These are phyloP conservation scores for Leucania comma DNA, from an alignment of 2,888 invertebrate species.

Conservation along the genomic window DNA sequence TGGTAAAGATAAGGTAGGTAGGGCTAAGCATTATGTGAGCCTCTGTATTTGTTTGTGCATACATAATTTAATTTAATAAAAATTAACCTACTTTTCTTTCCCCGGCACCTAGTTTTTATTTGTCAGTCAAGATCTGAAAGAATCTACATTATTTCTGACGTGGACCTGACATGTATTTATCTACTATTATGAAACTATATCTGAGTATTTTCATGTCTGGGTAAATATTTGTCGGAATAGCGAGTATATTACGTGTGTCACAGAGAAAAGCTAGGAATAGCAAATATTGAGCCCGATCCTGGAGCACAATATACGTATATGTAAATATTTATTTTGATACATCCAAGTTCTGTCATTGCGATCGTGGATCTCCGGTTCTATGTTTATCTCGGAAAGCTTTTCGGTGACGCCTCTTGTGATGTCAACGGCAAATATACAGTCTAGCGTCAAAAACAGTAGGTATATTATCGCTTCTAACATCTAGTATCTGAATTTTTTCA, in stretches of 20 bases:
- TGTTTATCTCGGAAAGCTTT: conserved; percentile 33
- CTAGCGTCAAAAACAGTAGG: neutral
- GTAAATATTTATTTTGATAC: conserved; percentile 43
- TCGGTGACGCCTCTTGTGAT: conserved; percentile 2
- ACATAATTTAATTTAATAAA: too few species aligned
- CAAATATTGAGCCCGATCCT: conserved; percentile 48
- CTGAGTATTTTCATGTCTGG: conserved; percentile 35
- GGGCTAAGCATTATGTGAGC: too few species aligned
- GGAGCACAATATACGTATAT: conserved; percentile 20
- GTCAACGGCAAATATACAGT: conserved; percentile 15
- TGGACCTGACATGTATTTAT: conserved; percentile 36
- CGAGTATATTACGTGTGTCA: conserved; percentile 28
- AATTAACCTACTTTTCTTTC: neutral
- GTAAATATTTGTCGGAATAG: conserved; percentile 51
- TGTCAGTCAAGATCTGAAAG: conserved; percentile 55
- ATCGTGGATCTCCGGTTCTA: conserved; percentile 12
- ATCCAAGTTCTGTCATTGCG: conserved; percentile 25
- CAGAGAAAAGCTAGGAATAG: conserved; percentile 38
- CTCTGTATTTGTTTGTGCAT: too few species aligned
- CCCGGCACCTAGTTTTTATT: conserved; percentile 62
- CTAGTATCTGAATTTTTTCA: neutral
- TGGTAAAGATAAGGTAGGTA: too few species aligned
- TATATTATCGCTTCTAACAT: neutral
- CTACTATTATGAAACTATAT: neutral
- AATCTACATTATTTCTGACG: conserved; percentile 56